Conservation (phyloP, 2,113 vertebrate genomes). For the Perca flavescens region DNA sequence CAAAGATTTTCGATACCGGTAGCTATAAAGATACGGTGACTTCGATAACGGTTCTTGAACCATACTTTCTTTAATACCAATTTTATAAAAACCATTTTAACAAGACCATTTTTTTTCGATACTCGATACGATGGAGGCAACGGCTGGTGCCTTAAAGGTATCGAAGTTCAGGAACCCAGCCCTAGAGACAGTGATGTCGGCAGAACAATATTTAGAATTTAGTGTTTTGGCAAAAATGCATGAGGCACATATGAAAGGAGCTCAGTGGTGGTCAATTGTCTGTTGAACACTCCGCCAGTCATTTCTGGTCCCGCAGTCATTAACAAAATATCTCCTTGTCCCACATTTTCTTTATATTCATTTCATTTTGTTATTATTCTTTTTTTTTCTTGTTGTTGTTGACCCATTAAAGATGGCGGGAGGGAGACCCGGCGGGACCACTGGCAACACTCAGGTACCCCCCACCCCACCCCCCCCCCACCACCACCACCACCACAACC, state of each 20-base stretch:
- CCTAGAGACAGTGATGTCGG: neutral
- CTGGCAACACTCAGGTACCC: conserved; percentile 86
- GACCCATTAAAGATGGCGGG: conserved; percentile 83
- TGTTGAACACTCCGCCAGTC: conserved; percentile 17
- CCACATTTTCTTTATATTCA: conserved; percentile 63
- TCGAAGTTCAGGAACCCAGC: too few relatives aligned
- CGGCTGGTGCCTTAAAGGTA: too few relatives aligned
- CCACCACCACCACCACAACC: conserved; percentile 5
- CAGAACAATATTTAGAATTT: neutral
- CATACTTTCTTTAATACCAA: too few relatives aligned
- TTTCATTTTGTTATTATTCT: conserved; percentile 57
- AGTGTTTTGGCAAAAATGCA: neutral
- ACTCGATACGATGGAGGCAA: too few relatives aligned
- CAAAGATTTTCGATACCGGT: too few relatives aligned
- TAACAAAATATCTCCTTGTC: conserved; percentile 77
- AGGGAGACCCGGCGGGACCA: conserved; percentile 85
- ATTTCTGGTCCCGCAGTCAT: conserved; percentile 70
- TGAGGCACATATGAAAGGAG: neutral
- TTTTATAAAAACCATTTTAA: too few relatives aligned
- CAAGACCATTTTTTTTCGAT: too few relatives aligned
- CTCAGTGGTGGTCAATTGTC: conserved; percentile 2
- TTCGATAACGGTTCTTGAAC: too few relatives aligned
- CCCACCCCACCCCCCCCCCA: neutral
- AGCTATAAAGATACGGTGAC: too few relatives aligned
- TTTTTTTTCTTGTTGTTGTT: conserved; percentile 52